Base-by-base conservation (phyloP, 64 coral and sea anemone species). In the Pachyseris speciosa region DNA sequence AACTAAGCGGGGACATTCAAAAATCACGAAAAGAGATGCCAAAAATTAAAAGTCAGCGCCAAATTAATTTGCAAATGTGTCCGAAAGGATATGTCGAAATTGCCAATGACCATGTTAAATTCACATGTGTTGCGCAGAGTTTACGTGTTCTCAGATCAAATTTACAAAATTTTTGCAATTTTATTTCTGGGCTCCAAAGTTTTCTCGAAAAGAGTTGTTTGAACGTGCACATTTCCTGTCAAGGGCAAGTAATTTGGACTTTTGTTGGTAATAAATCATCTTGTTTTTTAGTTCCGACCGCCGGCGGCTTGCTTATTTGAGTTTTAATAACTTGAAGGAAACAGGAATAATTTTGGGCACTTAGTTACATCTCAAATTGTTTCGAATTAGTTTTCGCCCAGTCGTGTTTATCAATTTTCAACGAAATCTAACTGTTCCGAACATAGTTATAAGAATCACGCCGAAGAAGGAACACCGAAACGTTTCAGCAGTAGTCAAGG, bases 281-380 rank as follows among this genome's bases (percentile, higher is more conserved):
- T 68, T 68, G 26, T 68, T 25, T 24, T 12, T 1, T 61, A 5
- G 8, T 81, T 81, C 53, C 53, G 77, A 81, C 37, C 52, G 17
- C 52, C 20, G 53, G 52, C 33, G 20, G 34, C 22, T 43, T 37
- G 33, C 34, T 61, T 61, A 31, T 37, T 13, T 81, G 22, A 61
- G 58, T 81, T 81, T 61, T 80, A 80, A 80, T 80, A 80, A 60
- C 75, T 69, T 17, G 1, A 59, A 37, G 77, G 77, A 60, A 81
- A 81, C 30, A 81, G 9, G 2, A 40, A 15, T 36, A 81, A 81
- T 58, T 61, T 81, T 26, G 16, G 33, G n/a, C 34, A 61, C 53
- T 60, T 61, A 61, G 20, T 55, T 80, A 16, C 9, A 37, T 55
- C 16, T 61, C 53, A 15, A 0, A 16, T 61, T 81, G 20, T 26